These are phyloP conservation scores for Zophobas morio DNA, from an alignment of 1,140 invertebrate species.

Conservation along the genomic window DNA sequence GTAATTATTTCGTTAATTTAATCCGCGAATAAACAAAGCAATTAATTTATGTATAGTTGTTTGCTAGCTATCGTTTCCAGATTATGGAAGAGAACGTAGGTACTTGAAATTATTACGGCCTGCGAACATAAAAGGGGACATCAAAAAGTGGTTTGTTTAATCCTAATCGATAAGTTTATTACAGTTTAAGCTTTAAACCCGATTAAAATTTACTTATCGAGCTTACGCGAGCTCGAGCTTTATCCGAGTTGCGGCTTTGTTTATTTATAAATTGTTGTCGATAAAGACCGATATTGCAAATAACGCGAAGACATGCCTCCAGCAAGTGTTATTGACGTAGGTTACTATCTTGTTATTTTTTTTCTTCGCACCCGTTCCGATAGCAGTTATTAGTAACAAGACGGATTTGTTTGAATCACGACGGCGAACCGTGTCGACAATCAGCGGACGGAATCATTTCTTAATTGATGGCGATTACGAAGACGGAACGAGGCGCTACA, in stretches of 20 bases:
- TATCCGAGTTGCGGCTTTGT: not conserved
- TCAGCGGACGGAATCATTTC: not conserved
- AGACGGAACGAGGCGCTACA: no score
- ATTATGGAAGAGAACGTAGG: constrained; percentile 9
- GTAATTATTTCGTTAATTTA: constrained; percentile 29
- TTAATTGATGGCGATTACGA: not conserved
- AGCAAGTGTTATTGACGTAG: constrained; percentile 24
- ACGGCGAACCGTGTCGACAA: constrained; percentile 9
- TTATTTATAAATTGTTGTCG: constrained; percentile 22
- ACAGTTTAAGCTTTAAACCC: constrained; percentile 12
- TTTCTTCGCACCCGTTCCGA: constrained; percentile 13
- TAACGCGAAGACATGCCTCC: constrained; percentile 16
- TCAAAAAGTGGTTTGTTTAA: constrained; percentile 6
- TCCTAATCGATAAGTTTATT: not conserved
- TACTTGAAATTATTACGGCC: not conserved
- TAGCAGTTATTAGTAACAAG: constrained; percentile 3
- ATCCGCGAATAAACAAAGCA: constrained; percentile 12
- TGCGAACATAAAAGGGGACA: constrained; percentile 3
- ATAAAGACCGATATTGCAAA: not conserved
- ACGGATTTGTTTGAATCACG: constrained; percentile 27
- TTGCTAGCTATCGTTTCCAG: constrained; percentile 24
- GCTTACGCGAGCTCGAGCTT: constrained; percentile 4
- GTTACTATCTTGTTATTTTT: constrained; percentile 23
- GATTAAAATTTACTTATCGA: constrained; percentile 23
- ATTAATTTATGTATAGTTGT: constrained; percentile 15